Evolutionary conservation across 2,888 invertebrate genomes (phyloP), one percentile per base, ranked within the genome.

Genomic region (Bibio marci): DNA sequence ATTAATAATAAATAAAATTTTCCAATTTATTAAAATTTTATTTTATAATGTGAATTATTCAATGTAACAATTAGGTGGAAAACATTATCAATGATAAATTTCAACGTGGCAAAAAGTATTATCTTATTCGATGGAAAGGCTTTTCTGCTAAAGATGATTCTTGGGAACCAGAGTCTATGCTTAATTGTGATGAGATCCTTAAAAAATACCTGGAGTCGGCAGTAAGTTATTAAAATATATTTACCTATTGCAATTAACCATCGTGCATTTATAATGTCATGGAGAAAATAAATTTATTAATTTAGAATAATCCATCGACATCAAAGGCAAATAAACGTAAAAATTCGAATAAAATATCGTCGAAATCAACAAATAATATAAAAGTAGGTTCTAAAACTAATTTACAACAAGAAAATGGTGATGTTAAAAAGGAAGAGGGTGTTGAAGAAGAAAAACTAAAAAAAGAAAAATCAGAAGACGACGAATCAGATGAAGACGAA

Each of bases 121-220:
- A 74, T 53, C 59, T 78, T 27, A 79, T 83, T 30, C 70, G 79
- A 48, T 83, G 83, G 83, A 81, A 80, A 52, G 82, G 81, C 0
- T 82, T 80, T 48, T 65, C 66, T 40, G 67, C 71, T 34, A 72
- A 73, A 32, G 69, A 67, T 45, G 80, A 83, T 50, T 78, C 79
- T 1, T 83, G 83, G 83, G 80, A 82, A 52, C 72, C 76, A 7
- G 77, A 76, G 47, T 67, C 70, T 32, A 76, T 76, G 8, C 55
- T 83, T 1, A 75, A 72, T 40, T 83, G 83, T 52, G 68, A 73
- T 2, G 74, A 76, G 27, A 54, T 81, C 28, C 74, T 85, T 11
- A 67, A 66, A 10, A 65, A 68, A 40, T 76, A 64, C 40, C n/a
- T 8, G 22, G 22, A 22, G 22, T 22, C 4, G 8, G 8, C 17